Conservation (phyloP, 2,113 vertebrate species). For the Arizona elegans region DNA sequence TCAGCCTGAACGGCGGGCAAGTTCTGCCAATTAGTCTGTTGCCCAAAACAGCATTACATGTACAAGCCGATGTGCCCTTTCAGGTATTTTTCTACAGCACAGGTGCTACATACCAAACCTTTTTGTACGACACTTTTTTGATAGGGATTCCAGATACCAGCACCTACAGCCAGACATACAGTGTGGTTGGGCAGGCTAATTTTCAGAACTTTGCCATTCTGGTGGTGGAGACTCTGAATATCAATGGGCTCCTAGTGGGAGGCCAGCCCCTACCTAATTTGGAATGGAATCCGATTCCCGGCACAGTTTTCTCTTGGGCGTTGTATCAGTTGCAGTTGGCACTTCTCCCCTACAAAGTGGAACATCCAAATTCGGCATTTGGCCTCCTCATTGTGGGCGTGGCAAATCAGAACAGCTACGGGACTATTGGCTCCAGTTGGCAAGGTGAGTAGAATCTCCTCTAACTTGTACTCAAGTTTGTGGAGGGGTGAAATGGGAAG, state of each 20-base stretch:
- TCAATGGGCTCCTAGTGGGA: background rate
- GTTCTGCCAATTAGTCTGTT: conserved; percentile 1
- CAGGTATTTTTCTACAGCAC: conserved; percentile 69
- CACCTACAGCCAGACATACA: background rate
- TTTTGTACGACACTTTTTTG: conserved; percentile 64
- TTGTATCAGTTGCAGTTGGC: accelerated
- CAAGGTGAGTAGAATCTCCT: background rate
- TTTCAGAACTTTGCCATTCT: background rate
- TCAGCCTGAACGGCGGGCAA: conserved; percentile 39
- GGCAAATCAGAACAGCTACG: background rate
- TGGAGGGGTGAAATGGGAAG: background rate
- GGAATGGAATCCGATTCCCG: background rate
- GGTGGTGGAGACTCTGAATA: background rate
- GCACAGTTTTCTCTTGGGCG: background rate
- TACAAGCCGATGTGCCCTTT: conserved; percentile 63
- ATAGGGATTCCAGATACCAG: conserved; percentile 24
- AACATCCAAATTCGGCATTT: background rate
- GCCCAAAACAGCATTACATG: conserved; percentile 43
- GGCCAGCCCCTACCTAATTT: background rate
- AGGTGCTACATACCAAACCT: conserved; percentile 19
- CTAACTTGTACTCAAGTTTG: background rate
- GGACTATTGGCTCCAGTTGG: background rate
- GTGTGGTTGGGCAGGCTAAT: background rate
- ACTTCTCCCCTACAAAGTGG: background rate
- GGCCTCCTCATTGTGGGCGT: background rate